Evolutionary conservation across 2,888 invertebrate species (phyloP).

Genomic region (Paralinhomoeus sp.): DNA sequence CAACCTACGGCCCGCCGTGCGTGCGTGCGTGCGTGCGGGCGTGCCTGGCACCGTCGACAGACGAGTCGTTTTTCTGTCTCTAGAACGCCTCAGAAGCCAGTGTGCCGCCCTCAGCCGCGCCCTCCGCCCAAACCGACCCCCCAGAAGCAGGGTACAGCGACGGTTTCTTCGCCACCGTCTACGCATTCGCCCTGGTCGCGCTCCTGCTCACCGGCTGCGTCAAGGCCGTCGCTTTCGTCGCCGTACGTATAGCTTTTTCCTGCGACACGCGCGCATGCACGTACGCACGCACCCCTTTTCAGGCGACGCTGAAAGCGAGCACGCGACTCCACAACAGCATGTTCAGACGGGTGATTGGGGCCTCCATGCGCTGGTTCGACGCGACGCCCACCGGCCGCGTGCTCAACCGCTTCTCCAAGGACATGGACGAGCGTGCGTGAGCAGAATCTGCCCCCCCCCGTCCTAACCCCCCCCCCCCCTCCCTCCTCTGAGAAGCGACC

Average conservation of each 20-base stretch:
- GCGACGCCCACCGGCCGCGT: constrained; percentile 36
- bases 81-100: too few relatives aligned
- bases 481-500: too few relatives aligned
- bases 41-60: too few relatives aligned
- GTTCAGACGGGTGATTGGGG: constrained; percentile 32
- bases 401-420: constrained; percentile 36
- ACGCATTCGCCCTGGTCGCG: constrained; percentile 32
- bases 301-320: constrained; percentile 34
- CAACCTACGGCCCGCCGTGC: constrained; percentile 8
- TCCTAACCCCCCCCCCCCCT: too few relatives aligned
- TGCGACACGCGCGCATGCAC: not conserved
- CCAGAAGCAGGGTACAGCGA: too few relatives aligned
- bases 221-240: constrained; percentile 36
- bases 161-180: constrained; percentile 36
- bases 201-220: constrained; percentile 35
- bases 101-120: too few relatives aligned
- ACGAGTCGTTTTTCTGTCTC: too few relatives aligned
- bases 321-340: constrained; percentile 34
- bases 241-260: constrained; percentile 21
- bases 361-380: constrained; percentile 35
- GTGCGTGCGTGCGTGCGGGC: too few relatives aligned
- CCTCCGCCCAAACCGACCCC: too few relatives aligned
- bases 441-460: too few relatives aligned
- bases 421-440: constrained; percentile 36
- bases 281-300: not conserved